Conservation (phyloP, 2,113 vertebrate genomes). For the Paramisgurnus dabryanus region DNA sequence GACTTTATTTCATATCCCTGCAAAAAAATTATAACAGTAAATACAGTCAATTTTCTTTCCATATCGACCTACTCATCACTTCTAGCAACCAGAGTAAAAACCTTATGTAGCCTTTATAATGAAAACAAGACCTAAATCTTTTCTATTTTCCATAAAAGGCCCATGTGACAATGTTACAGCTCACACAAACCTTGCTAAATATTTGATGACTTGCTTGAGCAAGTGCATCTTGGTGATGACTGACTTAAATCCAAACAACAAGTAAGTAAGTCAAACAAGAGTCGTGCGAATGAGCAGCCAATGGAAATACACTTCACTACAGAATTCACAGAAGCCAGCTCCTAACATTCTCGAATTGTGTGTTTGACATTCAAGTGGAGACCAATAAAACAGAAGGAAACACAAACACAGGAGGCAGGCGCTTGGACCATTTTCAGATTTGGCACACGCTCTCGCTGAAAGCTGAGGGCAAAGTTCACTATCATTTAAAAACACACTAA, state of each 20-base stretch:
- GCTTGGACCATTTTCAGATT: constrained; percentile 17
- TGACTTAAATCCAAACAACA: constrained; percentile 38
- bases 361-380: constrained; percentile 52
- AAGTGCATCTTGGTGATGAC: constrained; percentile 49
- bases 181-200: constrained; percentile 28
- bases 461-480: constrained; percentile 31
- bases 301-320: constrained; percentile 44
- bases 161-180: constrained; percentile 21
- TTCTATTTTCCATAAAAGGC: constrained; percentile 47
- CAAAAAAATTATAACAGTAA: neutral
- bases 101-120: neutral
- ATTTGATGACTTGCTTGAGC: constrained; percentile 46
- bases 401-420: constrained; percentile 38
- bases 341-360: constrained; percentile 31
- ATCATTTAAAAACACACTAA: constrained; percentile 11
- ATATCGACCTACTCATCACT: too few relatives aligned
- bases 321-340: constrained; percentile 28
- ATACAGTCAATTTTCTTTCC: too few relatives aligned
- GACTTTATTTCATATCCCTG: too few relatives aligned
- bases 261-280: constrained; percentile 33
- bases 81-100: too few relatives aligned
- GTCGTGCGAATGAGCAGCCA: constrained; percentile 14
- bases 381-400: constrained; percentile 44
- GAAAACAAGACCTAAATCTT: neutral
- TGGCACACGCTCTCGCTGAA: neutral